phyloP scores from a whole-genome alignment of 2,113 vertebrate species.

The Suncus etruscus region DNA sequence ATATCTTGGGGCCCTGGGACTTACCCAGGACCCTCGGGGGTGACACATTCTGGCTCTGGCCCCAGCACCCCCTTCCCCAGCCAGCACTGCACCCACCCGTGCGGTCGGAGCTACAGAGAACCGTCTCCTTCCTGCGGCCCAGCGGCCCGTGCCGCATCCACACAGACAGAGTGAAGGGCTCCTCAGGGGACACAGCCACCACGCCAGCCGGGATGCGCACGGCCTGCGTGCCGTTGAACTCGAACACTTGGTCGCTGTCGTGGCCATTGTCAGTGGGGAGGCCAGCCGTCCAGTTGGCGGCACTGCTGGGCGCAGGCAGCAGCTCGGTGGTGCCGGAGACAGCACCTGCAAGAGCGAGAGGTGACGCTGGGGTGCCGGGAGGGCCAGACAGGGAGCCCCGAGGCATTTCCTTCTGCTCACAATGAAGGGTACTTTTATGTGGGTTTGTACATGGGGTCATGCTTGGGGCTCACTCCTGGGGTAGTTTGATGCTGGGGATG shows the following conservation, averaged over 20 bases:
- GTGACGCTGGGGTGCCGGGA: not conserved
- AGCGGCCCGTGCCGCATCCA: constrained; percentile 98
- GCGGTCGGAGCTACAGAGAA: constrained; percentile 98
- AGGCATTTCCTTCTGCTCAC: too few relatives aligned
- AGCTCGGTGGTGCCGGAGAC: constrained; percentile 93
- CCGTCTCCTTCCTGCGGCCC: constrained; percentile 94
- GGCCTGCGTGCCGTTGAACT: constrained; percentile 98
- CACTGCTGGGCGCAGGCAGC: constrained; percentile 93
- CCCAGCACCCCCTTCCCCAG: not conserved
- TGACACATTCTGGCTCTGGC: too few relatives aligned
- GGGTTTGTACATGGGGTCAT: too few relatives aligned
- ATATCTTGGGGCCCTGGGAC: too few relatives aligned
- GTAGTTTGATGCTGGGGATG: too few relatives aligned
- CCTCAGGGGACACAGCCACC: constrained; percentile 91
- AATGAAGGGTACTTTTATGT: too few relatives aligned
- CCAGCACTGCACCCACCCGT: constrained; percentile 87
- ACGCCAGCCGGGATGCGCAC: constrained; percentile 93
- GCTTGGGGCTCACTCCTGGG: too few relatives aligned
- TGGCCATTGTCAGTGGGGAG: constrained; percentile 97
- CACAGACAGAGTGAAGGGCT: constrained; percentile 95
- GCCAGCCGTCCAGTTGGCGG: constrained; percentile 94
- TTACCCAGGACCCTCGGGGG: too few relatives aligned
- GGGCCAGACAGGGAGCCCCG: too few relatives aligned
- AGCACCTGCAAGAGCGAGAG: constrained; percentile 88
- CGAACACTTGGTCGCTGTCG: constrained; percentile 98